phyloP scores from a whole-genome alignment of 2,888 invertebrate genomes.

The Limenitis camilla region DNA sequence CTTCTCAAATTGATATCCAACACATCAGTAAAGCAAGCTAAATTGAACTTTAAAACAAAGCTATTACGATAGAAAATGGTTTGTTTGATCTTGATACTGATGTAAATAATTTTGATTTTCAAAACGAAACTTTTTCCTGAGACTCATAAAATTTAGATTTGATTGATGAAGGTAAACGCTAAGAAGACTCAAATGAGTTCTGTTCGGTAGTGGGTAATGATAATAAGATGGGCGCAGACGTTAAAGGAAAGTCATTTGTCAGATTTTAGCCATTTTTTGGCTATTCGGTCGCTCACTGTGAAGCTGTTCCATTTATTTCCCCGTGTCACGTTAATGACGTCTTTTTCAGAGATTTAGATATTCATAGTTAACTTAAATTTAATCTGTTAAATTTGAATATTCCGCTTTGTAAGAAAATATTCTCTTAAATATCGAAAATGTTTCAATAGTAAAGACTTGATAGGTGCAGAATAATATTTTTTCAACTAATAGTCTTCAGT shows the following conservation, averaged over 20 bases:
- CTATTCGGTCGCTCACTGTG: conserved; percentile 64
- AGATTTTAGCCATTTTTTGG: conserved; percentile 71
- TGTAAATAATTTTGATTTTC: conserved; percentile 29
- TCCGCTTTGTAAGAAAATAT: too few species aligned
- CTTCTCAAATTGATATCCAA: conserved; percentile 73
- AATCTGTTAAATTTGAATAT: not conserved
- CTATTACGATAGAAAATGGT: conserved; percentile 34
- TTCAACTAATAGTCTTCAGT: too few species aligned
- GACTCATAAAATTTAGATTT: conserved; percentile 32
- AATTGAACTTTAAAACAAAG: conserved; percentile 33
- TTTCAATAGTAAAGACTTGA: too few species aligned
- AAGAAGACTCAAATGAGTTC: conserved; percentile 69
- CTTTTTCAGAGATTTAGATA: conserved; percentile 26
- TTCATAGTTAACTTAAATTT: not conserved
- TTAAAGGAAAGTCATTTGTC: conserved; percentile 75
- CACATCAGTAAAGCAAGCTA: conserved; percentile 33
- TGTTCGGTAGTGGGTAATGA: conserved; percentile 72
- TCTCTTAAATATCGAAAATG: too few species aligned
- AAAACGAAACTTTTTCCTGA: conserved; percentile 34
- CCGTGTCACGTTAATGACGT: conserved; percentile 55
- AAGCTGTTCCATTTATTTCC: conserved; percentile 72
- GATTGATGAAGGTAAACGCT: conserved; percentile 37
- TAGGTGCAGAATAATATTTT: too few species aligned
- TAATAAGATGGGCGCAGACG: conserved; percentile 75
- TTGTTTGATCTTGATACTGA: conserved; percentile 30